Percentiles rank a stretch among this genome's conserved stretches.
Conservation (phyloP, 2,888 invertebrate species). For the Diloba caeruleocephala region DNA sequence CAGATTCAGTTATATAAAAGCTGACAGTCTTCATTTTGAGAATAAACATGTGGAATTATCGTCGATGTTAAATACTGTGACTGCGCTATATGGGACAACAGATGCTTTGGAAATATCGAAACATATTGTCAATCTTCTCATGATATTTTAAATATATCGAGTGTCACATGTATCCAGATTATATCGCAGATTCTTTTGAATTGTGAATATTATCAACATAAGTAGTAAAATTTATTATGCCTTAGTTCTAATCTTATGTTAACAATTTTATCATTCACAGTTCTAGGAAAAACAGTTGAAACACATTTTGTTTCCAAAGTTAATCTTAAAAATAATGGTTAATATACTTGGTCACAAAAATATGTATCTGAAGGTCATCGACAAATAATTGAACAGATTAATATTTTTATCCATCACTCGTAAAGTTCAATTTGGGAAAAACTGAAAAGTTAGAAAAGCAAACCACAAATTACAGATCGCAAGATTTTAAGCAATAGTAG, state of each 20-base stretch:
- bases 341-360: not conserved
- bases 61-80: conserved; percentile 6
- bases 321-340: too few species aligned
- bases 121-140: not conserved
- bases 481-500: not conserved
- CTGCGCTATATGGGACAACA: too few species aligned
- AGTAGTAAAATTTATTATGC: conserved; percentile 7
- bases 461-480: conserved; percentile 2
- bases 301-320: too few species aligned
- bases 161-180: too few species aligned
- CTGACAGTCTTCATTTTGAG: conserved; percentile 32
- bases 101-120: not conserved
- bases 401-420: conserved; percentile 5
- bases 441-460: conserved; percentile 1
- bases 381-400: conserved; percentile 8
- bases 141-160: too few species aligned
- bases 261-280: not conserved
- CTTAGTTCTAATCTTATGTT: not conserved
- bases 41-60: conserved; percentile 17
- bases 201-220: not conserved
- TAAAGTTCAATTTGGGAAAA: conserved; percentile 10
- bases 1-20: conserved; percentile 24
- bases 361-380: too few species aligned
- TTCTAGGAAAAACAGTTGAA: not conserved
- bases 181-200: conserved; percentile 4